Evolutionary conservation across 2,888 invertebrate species (phyloP), one percentile per base, ranked within the genome.

Genomic region (Exocentrus adspersus): DNA sequence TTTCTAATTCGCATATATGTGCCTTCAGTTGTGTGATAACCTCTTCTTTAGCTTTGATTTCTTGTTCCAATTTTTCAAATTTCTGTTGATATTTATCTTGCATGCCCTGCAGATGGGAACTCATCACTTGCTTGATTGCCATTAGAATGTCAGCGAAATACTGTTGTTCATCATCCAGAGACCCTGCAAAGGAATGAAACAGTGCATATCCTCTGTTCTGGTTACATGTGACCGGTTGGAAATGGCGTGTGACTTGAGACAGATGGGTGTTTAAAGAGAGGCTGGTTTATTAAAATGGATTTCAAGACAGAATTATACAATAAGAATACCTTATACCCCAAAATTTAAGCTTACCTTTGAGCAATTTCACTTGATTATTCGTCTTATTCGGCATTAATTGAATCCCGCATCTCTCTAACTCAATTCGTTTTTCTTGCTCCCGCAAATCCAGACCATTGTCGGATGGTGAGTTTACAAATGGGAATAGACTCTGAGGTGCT

Each of bases 51-150:
- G 89, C 89, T 28, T 88, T 85, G n/a, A 95, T 89, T 82, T 94
- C 94, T 65, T 90, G 87, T 81, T 94, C 92, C 79, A 95, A 84
- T 68, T 87, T 90, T 63, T 89, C 87, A 78, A 93, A 92, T 62
- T 92, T 87, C 71, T 87, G 87, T 77, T 90, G 89, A 81, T 90
- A 90, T 79, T 89, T 89, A 57, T 87, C 87, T 80, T 90, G 90
- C 70, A 91, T 87, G 62, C 90, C 90, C 72, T 88, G 88, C 67
- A 90, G 84, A 80, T 90, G 90, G 17, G 87, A 87, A 81, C 92
- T 91, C 82, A 94, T 91, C 50, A 93, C 90, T 79, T 92, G 90
- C 79, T 92, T 92, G 65, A 94, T 92, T 2, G 82, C 93, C 70
- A 89, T 82, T 48, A 94, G 85, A 19, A 94, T 89, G 80, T 93